These are phyloP conservation scores for Agrotis clavis DNA, from an alignment of 2,888 invertebrate genomes.

Conservation along the genomic window DNA sequence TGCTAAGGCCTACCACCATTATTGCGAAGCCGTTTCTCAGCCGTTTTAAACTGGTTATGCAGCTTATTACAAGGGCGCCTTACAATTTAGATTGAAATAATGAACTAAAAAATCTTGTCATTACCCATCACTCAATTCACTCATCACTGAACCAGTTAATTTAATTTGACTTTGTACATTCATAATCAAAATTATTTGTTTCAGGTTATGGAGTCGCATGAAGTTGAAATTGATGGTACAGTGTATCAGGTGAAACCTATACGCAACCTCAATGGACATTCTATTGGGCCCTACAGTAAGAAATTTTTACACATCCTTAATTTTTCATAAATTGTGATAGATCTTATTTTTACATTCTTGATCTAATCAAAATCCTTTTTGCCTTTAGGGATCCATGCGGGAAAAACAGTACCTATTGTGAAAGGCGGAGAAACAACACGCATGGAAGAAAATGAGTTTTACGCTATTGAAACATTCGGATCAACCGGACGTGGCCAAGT, in stretches of 20 bases:
- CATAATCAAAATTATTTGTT: slow-evolving; percentile 28
- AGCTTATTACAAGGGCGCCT: neutral
- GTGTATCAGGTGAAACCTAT: slow-evolving; percentile 99
- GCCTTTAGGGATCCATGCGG: slow-evolving; percentile 95
- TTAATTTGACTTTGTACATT: neutral
- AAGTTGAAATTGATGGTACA: slow-evolving; percentile 99
- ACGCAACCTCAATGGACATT: slow-evolving; percentile 99
- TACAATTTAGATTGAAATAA: neutral
- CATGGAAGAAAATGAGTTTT: slow-evolving; percentile 99
- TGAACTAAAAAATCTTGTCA: neutral
- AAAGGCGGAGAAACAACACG: slow-evolving; percentile 99
- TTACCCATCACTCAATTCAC: neutral
- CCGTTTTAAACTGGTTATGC: neutral
- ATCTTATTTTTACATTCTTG: neutral
- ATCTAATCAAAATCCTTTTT: slow-evolving; percentile 7
- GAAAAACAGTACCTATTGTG: slow-evolving; percentile 99
- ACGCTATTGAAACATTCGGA: slow-evolving; percentile 99
- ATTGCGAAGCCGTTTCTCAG: no score
- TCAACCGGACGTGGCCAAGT: slow-evolving; percentile 98
- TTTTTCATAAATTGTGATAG: neutral
- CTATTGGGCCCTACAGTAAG: slow-evolving; percentile 99
- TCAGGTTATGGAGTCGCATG: slow-evolving; percentile 99
- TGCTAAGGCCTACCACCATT: no score
- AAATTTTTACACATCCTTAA: neutral
- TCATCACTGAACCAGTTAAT: no score